Conservation (phyloP, 2,113 vertebrate genomes). For the Capreolus pygargus region DNA sequence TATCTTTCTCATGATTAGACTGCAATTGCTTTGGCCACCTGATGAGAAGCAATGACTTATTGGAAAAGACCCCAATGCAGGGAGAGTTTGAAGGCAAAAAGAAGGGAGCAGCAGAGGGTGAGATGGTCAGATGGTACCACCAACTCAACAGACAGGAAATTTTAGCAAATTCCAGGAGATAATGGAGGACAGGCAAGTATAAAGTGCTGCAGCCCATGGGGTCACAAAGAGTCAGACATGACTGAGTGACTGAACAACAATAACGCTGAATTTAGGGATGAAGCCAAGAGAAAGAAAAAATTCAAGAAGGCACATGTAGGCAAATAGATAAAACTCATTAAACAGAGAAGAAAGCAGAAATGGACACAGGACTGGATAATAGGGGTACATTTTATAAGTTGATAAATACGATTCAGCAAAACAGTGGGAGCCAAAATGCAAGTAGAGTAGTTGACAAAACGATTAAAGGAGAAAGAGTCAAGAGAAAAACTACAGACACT, state of each 20-base stretch:
- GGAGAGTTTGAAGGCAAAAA: not conserved
- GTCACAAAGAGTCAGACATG: not conserved
- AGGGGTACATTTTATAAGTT: not conserved
- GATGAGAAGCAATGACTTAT: not conserved
- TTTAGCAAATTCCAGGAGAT: not conserved
- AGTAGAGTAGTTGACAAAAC: not conserved
- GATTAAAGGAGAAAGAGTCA: not conserved
- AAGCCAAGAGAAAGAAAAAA: not conserved
- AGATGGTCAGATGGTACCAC: not conserved
- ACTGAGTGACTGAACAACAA: not conserved
- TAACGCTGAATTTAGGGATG: not conserved
- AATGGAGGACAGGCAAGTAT: not conserved
- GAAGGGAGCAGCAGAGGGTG: not conserved
- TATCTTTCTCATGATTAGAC: not conserved
- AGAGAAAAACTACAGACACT: not conserved
- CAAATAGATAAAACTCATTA: not conserved
- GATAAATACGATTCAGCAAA: not conserved
- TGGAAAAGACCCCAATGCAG: not conserved
- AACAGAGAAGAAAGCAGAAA: not conserved
- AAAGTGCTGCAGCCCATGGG: not conserved
- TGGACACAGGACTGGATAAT: not conserved
- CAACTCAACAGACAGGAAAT: not conserved
- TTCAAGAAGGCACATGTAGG: not conserved
- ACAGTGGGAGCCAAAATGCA: not conserved
- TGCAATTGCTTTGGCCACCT: not conserved